Base-by-base conservation (phyloP, 2,888 invertebrate species). In the Caenorhabditis sulstoni region DNA sequence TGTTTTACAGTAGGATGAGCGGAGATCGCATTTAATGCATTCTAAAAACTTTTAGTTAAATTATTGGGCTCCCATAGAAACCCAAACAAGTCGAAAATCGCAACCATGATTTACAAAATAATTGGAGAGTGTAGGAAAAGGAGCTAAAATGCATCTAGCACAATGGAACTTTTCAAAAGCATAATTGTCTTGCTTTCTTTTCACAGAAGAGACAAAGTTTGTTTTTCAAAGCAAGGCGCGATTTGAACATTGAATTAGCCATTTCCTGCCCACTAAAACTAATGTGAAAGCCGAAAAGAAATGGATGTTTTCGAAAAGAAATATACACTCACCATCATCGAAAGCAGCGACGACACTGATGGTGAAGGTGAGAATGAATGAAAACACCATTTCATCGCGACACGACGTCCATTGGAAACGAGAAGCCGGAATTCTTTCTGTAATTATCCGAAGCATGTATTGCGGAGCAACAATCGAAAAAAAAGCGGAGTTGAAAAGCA, bases 1-100 rank as follows among this genome's bases (percentile, higher is more conserved):
- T 44, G 77, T 70, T 65, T 88, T 87, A 70, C 89, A 89, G 74
- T 87, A 89, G 11, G 87, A 87, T 47, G 88, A 87, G 14, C 89
- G 87, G 12, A 89, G 79, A 74, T 89, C 89, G 68, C 89, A 89
- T 70, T 81, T 84, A 20, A 70, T 65, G 62, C 83, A 84, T 62
- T 84, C 84, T 82, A 71, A 47, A 80, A 71, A 16, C n/a, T n/a
- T n/a, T n/a, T n/a, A n/a, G n/a, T n/a, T n/a, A n/a, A n/a, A n/a
- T n/a, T n/a, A 50, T 11, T 44, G 39, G 39, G 39, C 39, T 39
- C 39, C 39, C n/a, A n/a, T n/a, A n/a, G n/a, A n/a, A n/a, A n/a
- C n/a, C n/a, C n/a, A n/a, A n/a, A n/a, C n/a, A n/a, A 29, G 29
- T 29, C 29, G 7, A 29, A 29, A 29, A 29, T 29, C 29, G 29